Conservation (phyloP, 2,797 vertebrate species). For the Agapornis canus region DNA sequence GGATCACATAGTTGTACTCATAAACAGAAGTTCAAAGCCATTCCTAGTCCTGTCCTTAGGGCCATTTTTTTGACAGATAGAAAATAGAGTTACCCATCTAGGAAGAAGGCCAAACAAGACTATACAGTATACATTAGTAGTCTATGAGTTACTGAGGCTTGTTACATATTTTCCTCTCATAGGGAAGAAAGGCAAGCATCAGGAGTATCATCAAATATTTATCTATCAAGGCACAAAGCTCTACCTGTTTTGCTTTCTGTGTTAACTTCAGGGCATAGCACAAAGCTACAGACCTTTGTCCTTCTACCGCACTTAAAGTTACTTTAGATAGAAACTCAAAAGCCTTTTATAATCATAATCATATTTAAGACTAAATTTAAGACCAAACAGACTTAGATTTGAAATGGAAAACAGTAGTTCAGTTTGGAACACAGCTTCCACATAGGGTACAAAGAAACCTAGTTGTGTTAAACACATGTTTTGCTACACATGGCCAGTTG, state of each 20-base stretch:
- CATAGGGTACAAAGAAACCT: not conserved
- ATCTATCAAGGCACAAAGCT: not conserved
- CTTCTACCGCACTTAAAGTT: not conserved
- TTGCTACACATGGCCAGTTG: not conserved
- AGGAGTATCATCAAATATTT: conserved; percentile 3
- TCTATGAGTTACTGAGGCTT: not conserved
- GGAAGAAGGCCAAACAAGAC: not conserved
- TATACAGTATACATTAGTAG: not conserved
- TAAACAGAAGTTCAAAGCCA: not conserved
- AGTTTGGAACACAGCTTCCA: not conserved
- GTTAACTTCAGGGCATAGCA: not conserved
- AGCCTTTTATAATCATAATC: not conserved
- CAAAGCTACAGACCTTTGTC: not conserved
- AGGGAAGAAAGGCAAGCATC: not conserved
- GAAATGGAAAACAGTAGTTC: not conserved
- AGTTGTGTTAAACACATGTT: not conserved
- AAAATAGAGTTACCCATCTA: not conserved
- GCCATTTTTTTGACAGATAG: not conserved
- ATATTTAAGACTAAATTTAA: not conserved
- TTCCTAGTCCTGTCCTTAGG: not conserved
- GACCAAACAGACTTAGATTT: not conserved
- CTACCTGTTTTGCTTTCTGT: not conserved
- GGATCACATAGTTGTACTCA: not conserved
- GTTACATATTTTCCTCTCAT: not conserved
- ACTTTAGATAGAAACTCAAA: not conserved